Base-by-base conservation (phyloP, 2,888 invertebrate species). In the Lepidocyrtinus sp. region DNA sequence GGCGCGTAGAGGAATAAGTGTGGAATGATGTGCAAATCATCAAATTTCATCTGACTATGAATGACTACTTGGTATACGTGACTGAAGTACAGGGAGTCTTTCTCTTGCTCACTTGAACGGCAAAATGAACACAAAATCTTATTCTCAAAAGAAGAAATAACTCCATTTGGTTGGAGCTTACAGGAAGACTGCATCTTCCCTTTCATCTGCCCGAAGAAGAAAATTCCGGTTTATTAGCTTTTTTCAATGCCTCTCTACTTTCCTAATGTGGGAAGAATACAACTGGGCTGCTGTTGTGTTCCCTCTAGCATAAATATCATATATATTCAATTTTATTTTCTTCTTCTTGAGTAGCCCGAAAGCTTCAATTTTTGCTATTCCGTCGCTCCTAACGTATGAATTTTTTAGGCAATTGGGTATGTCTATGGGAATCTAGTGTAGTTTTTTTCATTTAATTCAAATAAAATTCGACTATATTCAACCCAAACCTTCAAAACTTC, bases 161-260 rank as follows among this genome's bases (percentile, higher is more conserved):
- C 50, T 50, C 50, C 50, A 50, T 50, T 59, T 19, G 59, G 21
- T 21, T 9, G 22, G n/a, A 59, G 3, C 59, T 59, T 59, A 59
- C 22, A 36, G 36, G 36, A 36, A 36, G 36, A 36, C 36, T 36
- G 12, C 36, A 36, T 36, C 12, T 59, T 59, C 21, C 19, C 59
- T 59, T 61, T 70, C 69, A 62, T 70, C 64, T 76, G 27, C 64
- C 55, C 62, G 63, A 75, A 69, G 62, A 76, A 21, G 76, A 55
- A 70, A 70, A 77, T 77, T 77, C 70, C 76, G 61, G 70, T 77
- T 77, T 77, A 77, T 77, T 77, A 77, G 76, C 76, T 65, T 77
- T 61, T 76, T 63, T 71, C 71, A 77, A 71, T 65, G 71, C 65
- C 70, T 59, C 22, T 17, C 22, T 65, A 26, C 64, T 55, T 69